Evolutionary conservation across 2,888 invertebrate genomes (phyloP).

Genomic region (Troides oblongomaculatus): DNA sequence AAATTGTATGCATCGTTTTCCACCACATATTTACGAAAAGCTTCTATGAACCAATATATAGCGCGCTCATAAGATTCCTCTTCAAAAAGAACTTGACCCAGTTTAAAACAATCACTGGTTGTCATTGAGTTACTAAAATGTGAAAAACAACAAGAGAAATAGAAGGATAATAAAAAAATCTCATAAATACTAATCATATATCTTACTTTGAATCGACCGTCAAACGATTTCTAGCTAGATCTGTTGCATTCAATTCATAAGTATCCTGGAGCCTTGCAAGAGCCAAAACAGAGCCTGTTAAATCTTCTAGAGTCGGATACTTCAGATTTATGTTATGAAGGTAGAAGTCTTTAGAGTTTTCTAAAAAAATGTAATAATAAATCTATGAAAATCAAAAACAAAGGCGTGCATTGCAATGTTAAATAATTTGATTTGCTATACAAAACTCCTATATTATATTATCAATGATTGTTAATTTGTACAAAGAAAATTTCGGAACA

Average conservation of each 20-base stretch:
- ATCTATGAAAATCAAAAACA: not conserved
- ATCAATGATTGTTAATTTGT: not conserved
- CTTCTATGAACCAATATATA: conserved; percentile 96
- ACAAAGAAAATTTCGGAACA: not conserved
- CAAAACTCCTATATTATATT: not conserved
- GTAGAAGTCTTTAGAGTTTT: not conserved
- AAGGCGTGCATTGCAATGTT: not conserved
- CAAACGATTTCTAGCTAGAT: conserved; percentile 5
- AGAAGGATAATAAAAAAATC: not conserved
- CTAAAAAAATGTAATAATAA: conserved; percentile 2
- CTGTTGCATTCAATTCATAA: conserved; percentile 11
- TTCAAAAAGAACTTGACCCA: conserved; percentile 95
- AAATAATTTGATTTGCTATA: not conserved
- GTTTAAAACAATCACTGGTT: conserved; percentile 96
- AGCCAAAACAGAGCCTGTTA: conserved; percentile 13
- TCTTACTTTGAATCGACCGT: conserved; percentile 6
- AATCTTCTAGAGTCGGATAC: conserved; percentile 15
- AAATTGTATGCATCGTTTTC: conserved; percentile 81
- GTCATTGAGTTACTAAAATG: conserved; percentile 79
- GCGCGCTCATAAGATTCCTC: conserved; percentile 96
- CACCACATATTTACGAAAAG: conserved; percentile 85
- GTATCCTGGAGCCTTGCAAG: conserved; percentile 19
- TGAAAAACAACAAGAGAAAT: not conserved
- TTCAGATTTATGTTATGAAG: not conserved
- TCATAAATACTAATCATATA: not conserved